Conservation (phyloP, 2,888 invertebrate genomes). For the Chymomyza amoena region DNA sequence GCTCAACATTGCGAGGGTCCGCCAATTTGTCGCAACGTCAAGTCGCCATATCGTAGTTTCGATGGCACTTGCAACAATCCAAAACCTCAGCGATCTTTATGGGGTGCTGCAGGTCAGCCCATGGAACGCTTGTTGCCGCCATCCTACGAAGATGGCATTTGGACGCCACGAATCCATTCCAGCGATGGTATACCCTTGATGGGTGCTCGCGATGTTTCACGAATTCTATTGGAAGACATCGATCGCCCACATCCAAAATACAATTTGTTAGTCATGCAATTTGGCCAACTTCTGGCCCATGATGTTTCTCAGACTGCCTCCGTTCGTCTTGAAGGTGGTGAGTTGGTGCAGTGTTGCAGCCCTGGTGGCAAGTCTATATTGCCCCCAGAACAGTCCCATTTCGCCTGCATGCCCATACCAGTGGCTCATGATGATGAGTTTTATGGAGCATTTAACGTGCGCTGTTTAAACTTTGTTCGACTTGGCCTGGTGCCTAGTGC, state of each 20-base stretch:
- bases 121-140: slow-evolving; percentile 85
- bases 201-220: slow-evolving; percentile 85
- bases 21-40: slow-evolving; percentile 78
- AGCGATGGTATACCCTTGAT: slow-evolving; percentile 81
- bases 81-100: slow-evolving; percentile 74
- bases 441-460: slow-evolving; percentile 81
- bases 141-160: slow-evolving; percentile 83
- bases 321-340: slow-evolving; percentile 83
- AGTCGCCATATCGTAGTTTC: slow-evolving; percentile 83
- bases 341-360: slow-evolving; percentile 86
- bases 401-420: slow-evolving; percentile 84
- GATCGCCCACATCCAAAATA: slow-evolving; percentile 82
- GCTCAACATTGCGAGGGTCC: slow-evolving; percentile 75
- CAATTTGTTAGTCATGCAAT: slow-evolving; percentile 87
- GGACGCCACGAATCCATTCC: slow-evolving; percentile 72
- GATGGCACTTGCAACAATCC: slow-evolving; percentile 93
- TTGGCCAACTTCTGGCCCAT: slow-evolving; percentile 88
- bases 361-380: slow-evolving; percentile 81
- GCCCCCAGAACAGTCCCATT: slow-evolving; percentile 81
- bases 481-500: slow-evolving; percentile 83
- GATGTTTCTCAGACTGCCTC: slow-evolving; percentile 87
- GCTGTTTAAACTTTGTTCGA: slow-evolving; percentile 87
- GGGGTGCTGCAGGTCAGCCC: slow-evolving; percentile 86
- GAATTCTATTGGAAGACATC: slow-evolving; percentile 81
- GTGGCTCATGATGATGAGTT: slow-evolving; percentile 83